These are phyloP conservation scores for Anguilla japonica DNA, from an alignment of 2,113 vertebrate genomes.

Conservation along the genomic window DNA sequence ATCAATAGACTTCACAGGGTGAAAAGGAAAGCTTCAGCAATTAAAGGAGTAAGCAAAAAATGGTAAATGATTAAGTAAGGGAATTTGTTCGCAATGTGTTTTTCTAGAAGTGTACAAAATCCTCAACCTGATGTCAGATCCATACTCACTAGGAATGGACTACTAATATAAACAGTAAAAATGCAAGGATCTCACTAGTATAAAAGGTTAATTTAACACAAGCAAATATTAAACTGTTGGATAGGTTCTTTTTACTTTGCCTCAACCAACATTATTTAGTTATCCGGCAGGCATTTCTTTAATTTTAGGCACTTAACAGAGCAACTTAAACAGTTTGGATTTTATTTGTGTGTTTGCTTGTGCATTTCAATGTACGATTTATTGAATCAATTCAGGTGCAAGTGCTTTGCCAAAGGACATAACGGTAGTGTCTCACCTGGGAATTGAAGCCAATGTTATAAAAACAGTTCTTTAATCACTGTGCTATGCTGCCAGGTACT, in stretches of 20 bases:
- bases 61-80: background rate
- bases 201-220: background rate
- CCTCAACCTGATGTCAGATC: background rate
- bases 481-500: slow-evolving; percentile 48
- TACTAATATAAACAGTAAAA: background rate
- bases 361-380: too few relatives aligned
- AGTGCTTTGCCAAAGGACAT: too few relatives aligned
- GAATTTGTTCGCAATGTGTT: slow-evolving; percentile 11
- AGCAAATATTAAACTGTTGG: background rate
- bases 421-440: too few relatives aligned
- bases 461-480: too few relatives aligned
- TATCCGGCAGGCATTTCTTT: too few relatives aligned
- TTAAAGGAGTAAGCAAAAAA: slow-evolving; percentile 30
- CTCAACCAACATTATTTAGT: too few relatives aligned
- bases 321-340: background rate
- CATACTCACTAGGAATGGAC: background rate
- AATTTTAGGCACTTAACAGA: too few relatives aligned
- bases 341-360: background rate
- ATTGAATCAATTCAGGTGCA: too few relatives aligned
- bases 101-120: slow-evolving; percentile 5
- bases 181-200: background rate
- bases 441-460: too few relatives aligned
- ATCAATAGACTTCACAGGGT: slow-evolving; percentile 23
- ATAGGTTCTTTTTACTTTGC: background rate
- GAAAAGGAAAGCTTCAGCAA: slow-evolving; percentile 12